Base-by-base conservation (phyloP, 2,888 invertebrate species). In the Eretmocerus hayati region DNA sequence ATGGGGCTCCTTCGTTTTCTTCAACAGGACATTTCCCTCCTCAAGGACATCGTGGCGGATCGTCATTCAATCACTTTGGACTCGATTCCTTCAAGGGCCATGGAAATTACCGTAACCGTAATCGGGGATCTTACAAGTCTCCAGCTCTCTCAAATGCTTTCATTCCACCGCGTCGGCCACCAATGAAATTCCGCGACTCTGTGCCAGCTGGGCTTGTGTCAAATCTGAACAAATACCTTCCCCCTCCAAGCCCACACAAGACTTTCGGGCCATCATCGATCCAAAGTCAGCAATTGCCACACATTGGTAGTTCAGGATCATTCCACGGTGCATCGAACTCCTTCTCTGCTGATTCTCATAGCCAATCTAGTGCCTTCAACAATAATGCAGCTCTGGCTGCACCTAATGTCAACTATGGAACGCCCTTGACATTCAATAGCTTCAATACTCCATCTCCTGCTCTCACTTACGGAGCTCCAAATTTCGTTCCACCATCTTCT, bases 141-240 rank as follows among this genome's bases (percentile, higher is more conserved):
- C 58, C 62, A 3, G 51, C 58, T 2, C 38, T 61, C 46, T 47
- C 66, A 45, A 51, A 59, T 44, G 44, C 65, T 56, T 52, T 69
- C 22, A 55, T 61, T 44, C 67, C 65, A 20, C 68, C 65, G 9
- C 62, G 62, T 45, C 66, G 62, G 44, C 65, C 64, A 11, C 87
- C 88, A 0, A 77, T 87, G 5, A 78, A 83, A 56, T 87, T 85
- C 67, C 77, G 85, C 38, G 83, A 85, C n/a, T 80, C 84, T 0
- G 83, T 88, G 0, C 86, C 87, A 0, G 75, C 78, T 42, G 85
- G 84, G 0, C 69, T 88, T 19, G 67, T 88, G 4, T 72, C 87
- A 2, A 57, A 58, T 3, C 42, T 82, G 79, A 42, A 80, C 83
- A 53, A 84, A 79, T 67, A 63, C 21, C 37, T 64, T 30, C 62